Conservation (phyloP, 2,888 invertebrate genomes). For the Seira ritae region DNA sequence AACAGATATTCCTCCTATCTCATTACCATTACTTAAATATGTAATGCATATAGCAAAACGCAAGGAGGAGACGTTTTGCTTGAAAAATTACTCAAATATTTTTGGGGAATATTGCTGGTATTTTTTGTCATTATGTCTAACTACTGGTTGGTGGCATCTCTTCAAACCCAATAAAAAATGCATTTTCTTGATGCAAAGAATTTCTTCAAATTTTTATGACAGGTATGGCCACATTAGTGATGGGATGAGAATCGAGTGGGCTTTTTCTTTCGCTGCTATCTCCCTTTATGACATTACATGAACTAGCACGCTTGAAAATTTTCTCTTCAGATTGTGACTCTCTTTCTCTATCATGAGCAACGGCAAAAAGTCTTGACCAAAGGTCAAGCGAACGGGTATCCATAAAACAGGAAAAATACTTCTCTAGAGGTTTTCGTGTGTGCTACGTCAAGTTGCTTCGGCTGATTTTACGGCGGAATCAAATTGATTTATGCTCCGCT, state of each 20-base stretch:
- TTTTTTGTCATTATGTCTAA: not conserved
- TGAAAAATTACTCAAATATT: not conserved
- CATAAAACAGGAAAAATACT: constrained; percentile 48
- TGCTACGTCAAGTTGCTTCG: constrained; percentile 5
- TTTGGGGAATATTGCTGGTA: not conserved
- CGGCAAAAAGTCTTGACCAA: constrained; percentile 10
- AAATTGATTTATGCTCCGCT: constrained; percentile 50
- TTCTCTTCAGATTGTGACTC: not conserved
- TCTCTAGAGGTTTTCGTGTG: not conserved
- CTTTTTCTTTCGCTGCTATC: not conserved
- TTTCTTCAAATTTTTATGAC: not conserved
- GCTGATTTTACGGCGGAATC: constrained; percentile 36
- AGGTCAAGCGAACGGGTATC: constrained; percentile 41
- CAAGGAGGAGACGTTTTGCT: not conserved
- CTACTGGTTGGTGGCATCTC: not conserved
- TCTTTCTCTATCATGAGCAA: not conserved
- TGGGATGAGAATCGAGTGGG: not conserved
- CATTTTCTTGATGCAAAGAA: not conserved
- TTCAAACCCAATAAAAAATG: not conserved
- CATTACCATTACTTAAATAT: not conserved
- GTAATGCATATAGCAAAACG: not conserved
- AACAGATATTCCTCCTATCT: not conserved
- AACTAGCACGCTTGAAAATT: not conserved
- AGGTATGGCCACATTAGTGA: not conserved
- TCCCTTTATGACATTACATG: not conserved